Evolutionary conservation across 1,140 invertebrate species (phyloP).

Genomic region (Apolygus lucorum): DNA sequence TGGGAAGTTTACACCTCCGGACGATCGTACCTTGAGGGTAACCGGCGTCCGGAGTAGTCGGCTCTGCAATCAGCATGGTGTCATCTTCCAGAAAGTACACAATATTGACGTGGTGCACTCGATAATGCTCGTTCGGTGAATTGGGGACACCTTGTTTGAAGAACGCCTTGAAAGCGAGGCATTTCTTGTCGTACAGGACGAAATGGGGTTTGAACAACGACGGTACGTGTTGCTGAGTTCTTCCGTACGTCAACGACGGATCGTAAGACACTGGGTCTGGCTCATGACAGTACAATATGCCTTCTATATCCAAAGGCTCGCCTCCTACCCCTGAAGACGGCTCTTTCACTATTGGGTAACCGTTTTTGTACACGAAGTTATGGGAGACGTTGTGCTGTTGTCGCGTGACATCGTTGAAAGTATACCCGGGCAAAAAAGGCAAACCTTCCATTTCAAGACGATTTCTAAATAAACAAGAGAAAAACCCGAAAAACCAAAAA

Average conservation of each 20-base stretch:
- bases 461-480: no score
- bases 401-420: constrained; percentile 44
- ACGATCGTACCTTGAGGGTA: constrained; percentile 67
- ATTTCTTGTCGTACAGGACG: constrained; percentile 47
- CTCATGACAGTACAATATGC: constrained; percentile 33
- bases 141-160: constrained; percentile 34
- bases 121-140: constrained; percentile 58
- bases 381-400: constrained; percentile 43
- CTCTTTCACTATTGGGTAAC: constrained; percentile 39
- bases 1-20: constrained; percentile 60
- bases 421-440: constrained; percentile 46
- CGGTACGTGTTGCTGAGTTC: constrained; percentile 40
- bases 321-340: constrained; percentile 39
- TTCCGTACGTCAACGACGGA: constrained; percentile 46
- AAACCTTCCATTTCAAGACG: constrained; percentile 38
- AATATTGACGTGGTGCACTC: constrained; percentile 67
- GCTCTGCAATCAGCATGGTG: constrained; percentile 71
- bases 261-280: constrained; percentile 40
- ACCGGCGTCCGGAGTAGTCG: constrained; percentile 54
- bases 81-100: constrained; percentile 83
- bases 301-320: constrained; percentile 36
- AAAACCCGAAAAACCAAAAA: no score
- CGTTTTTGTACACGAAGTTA: constrained; percentile 43
- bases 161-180: constrained; percentile 35
- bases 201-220: constrained; percentile 44